phyloP scores from a whole-genome alignment of 2,797 vertebrate genomes.

The Diglossa cyanea region DNA sequence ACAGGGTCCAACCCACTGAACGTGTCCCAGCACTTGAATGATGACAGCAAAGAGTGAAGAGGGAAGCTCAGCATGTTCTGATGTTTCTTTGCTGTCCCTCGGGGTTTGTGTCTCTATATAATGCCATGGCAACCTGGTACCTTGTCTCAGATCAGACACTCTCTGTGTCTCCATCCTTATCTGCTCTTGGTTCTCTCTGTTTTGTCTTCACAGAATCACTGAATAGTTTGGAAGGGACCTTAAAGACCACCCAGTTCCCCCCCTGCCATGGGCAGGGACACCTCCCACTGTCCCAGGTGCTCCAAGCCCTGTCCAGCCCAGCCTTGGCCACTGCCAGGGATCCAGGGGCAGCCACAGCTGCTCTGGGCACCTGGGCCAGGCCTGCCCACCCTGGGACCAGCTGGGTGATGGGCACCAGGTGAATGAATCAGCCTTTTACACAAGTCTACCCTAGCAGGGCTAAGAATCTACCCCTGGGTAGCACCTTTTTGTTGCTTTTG shows the following conservation, averaged over 20 bases:
- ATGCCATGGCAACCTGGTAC: accelerated
- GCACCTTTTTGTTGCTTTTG: background rate
- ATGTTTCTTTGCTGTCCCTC: background rate
- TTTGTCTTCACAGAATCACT: background rate
- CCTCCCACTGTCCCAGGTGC: background rate
- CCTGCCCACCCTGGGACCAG: background rate
- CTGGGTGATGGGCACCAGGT: background rate
- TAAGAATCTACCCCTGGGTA: background rate
- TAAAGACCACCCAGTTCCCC: background rate
- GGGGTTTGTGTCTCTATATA: background rate
- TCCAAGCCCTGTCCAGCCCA: accelerated
- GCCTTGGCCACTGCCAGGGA: background rate
- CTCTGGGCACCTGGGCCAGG: background rate
- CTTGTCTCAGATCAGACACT: background rate
- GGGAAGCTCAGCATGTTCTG: background rate
- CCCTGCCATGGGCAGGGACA: background rate
- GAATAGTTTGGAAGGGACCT: background rate
- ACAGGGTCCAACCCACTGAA: background rate
- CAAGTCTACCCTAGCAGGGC: background rate
- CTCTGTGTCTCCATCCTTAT: background rate
- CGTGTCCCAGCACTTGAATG: background rate
- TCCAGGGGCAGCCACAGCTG: background rate
- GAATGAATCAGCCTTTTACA: background rate
- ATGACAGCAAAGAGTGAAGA: background rate
- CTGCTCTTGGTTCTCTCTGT: background rate